These are phyloP conservation scores for Bufotes viridis DNA, from an alignment of 2,797 vertebrate species.

Conservation along the genomic window DNA sequence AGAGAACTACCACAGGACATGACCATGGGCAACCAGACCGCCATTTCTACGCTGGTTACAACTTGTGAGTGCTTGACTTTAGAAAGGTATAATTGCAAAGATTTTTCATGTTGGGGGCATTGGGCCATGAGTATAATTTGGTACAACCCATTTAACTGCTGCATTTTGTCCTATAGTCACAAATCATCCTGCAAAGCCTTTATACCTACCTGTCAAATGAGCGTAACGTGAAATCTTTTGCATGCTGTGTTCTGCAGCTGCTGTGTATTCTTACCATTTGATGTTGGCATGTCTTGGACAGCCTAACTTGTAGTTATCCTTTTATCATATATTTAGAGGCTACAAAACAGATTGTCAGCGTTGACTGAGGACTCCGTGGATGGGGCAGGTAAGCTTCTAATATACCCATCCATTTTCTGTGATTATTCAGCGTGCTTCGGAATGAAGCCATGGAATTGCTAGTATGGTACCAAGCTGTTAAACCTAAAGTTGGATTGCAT, in stretches of 20 bases:
- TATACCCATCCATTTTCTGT: neutral
- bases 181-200: neutral
- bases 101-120: too few relatives aligned
- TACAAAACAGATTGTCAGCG: constrained; percentile 41
- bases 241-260: neutral
- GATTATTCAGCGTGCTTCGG: neutral
- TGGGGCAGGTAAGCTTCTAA: constrained; percentile 18
- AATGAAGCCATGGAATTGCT: neutral
- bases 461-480: neutral
- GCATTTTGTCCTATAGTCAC: neutral
- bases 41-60: too few relatives aligned
- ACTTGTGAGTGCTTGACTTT: too few relatives aligned
- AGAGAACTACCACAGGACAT: too few relatives aligned
- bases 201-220: neutral
- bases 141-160: neutral
- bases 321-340: constrained; percentile 28
- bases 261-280: neutral
- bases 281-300: neutral
- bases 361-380: constrained; percentile 18
- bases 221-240: neutral
- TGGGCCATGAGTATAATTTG: too few relatives aligned
- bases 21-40: too few relatives aligned
- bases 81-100: too few relatives aligned
- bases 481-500: neutral
- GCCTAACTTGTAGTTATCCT: neutral